These are phyloP conservation scores for Leucozona laternaria DNA, from an alignment of 2,888 invertebrate species.

Conservation along the genomic window DNA sequence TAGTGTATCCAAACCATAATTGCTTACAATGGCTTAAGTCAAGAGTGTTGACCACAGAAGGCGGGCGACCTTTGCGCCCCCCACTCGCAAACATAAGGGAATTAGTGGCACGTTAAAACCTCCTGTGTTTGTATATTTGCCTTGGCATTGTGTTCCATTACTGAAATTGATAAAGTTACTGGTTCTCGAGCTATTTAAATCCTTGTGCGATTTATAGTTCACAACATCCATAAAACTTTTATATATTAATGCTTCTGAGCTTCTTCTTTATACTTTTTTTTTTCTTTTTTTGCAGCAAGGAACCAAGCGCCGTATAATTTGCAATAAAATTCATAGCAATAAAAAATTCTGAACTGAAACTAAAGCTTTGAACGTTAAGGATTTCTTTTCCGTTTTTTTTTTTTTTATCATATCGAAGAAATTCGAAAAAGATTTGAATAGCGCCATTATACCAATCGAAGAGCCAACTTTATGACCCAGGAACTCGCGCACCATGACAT, in stretches of 20 bases:
- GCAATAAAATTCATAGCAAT: conserved; percentile 74
- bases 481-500: conserved; percentile 37
- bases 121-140: conserved; percentile 23
- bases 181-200: conserved; percentile 68
- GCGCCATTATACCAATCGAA: conserved; percentile 74
- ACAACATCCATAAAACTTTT: conserved; percentile 64
- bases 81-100: conserved; percentile 32
- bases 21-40: conserved; percentile 36
- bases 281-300: conserved; percentile 40
- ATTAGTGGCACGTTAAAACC: conserved; percentile 58
- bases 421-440: conserved; percentile 76
- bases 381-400: conserved; percentile 7
- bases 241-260: conserved; percentile 40
- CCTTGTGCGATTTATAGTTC: conserved; percentile 75
- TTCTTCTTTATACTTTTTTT: conserved; percentile 9
- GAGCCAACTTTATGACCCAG: conserved; percentile 63
- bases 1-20: conserved; percentile 38
- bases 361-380: conserved; percentile 29
- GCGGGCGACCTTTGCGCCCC: neutral
- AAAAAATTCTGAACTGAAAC: conserved; percentile 60
- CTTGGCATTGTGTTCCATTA: conserved; percentile 63
- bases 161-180: conserved; percentile 76
- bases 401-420: conserved; percentile 60
- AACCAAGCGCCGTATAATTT: conserved; percentile 74
- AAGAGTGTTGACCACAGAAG: conserved; percentile 38